Evolutionary conservation across 2,113 vertebrate genomes (phyloP), one percentile per base, ranked within the genome.

Genomic region (Coryphaenoides rupestris): DNA sequence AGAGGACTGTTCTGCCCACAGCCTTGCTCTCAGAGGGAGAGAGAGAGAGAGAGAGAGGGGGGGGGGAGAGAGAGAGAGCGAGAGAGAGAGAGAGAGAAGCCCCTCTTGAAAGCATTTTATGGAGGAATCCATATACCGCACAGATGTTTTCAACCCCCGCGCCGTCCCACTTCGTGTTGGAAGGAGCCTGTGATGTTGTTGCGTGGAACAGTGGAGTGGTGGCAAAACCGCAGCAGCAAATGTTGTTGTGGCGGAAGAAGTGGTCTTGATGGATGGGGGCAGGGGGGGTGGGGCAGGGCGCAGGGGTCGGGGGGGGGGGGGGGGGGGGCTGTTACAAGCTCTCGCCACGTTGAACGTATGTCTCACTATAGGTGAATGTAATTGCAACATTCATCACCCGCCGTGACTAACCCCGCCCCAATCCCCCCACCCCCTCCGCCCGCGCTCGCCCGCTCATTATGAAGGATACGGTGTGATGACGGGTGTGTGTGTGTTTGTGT

Each of bases 31-130:
- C 68, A 33, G 28, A 33, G 28, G 10, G 28, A 33, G 28, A 33
- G 28, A 33, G 28, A 33, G 28, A 33, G 28, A 33, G 28, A 33
- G 28, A 33, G 28, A 33, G 28, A 33, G 28, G 10, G 28, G 10
- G 28, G 10, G 28, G 10, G 28, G 10, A 26, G 24, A 26, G 24
- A 26, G 24, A 26, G 24, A 26, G 24, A 26, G 24, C 3, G 24
- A 26, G 24, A 26, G 24, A 26, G 24, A 26, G 24, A 26, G 24
- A 26, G 24, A 40, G 33, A 40, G 33, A 12, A 40, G 7, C 33
- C 33, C 9, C 9, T 70, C 73, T 74, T 22, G 2, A 65, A 80
- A 78, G 65, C 47, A 60, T 79, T 86, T 87, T 77, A 86, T 69
- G 28, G 77, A 58, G 63, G 64, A 70, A 79, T 63, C 74, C 33